Conservation (phyloP, 2,888 invertebrate species). For the Eupeodes luniger region DNA sequence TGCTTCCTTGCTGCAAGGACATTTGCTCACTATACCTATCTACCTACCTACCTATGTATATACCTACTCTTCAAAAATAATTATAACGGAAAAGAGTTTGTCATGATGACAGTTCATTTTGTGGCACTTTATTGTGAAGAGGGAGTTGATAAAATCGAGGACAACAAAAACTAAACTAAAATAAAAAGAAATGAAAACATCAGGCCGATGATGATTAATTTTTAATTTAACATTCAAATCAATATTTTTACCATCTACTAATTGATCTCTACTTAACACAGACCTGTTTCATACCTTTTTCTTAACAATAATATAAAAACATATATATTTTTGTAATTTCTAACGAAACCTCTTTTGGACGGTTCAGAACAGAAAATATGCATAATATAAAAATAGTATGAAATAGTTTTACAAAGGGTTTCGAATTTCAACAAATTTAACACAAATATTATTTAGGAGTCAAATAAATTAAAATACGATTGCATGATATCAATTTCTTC, state of each 20-base stretch:
- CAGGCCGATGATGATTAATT: constrained; percentile 55
- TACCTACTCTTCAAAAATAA: constrained; percentile 49
- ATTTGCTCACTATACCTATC: neutral
- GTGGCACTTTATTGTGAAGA: constrained; percentile 55
- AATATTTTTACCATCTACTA: neutral
- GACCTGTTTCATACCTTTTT: too few species aligned
- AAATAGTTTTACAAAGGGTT: too few species aligned
- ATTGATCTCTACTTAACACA: constrained; percentile 21
- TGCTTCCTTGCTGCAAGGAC: constrained; percentile 33
- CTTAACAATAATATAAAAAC: too few species aligned
- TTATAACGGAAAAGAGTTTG: constrained; percentile 65
- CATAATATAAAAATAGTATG: too few species aligned
- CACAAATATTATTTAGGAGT: too few species aligned
- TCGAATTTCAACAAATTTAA: too few species aligned
- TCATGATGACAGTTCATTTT: constrained; percentile 64
- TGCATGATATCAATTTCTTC: too few species aligned
- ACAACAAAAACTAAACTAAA: neutral
- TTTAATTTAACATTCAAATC: constrained; percentile 36
- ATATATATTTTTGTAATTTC: too few species aligned
- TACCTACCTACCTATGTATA: too few species aligned
- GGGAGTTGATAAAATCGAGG: constrained; percentile 24
- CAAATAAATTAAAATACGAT: too few species aligned
- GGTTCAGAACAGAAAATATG: too few species aligned
- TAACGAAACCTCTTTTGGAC: too few species aligned
- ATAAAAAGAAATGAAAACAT: neutral